Evolutionary conservation across 2,113 vertebrate species (phyloP), one percentile per base, ranked within the genome.

Genomic region (Lontra canadensis): DNA sequence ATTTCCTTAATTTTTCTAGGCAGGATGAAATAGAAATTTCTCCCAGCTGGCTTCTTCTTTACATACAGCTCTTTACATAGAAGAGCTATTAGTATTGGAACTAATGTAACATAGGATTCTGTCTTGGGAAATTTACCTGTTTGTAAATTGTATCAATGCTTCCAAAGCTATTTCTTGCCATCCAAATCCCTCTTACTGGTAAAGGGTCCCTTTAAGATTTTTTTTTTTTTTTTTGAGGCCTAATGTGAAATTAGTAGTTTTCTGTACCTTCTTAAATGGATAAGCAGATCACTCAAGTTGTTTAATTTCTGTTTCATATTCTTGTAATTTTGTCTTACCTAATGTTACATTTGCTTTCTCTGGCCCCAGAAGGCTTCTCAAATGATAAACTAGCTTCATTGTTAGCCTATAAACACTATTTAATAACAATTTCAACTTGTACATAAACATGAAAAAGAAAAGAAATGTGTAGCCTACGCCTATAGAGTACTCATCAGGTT

Each of bases 271-370:
- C 44, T 94, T 86, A 93, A 93, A 59, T 90, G 42, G 18, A 21
- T 93, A 67, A 95, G 18, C 55, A 83, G 34, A 79, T 61, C 78
- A 81, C 59, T 94, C n/a, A 73, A 57, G 6, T 92, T 90, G 20
- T 36, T 96, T 97, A 52, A 82, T 96, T 96, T 97, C 82, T 95
- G 42, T 90, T 94, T 97, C 26, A 42, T 76, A 44, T 67, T 49
- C 63, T 85, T 95, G 34, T 91, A 65, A 82, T 97, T 96, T 97
- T 89, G 25, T 95, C 29, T 93, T 88, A 82, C n/a, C 63, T 57
- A 84, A 65, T 82, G 76, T 79, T 89, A 86, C 5, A 79, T 93
- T 96, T 93, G 25, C 55, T 52, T 92, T 88, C 44, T 78, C 34
- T 61, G 21, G 13, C 31, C 44, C 31, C 20, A 31, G 34, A 94